Evolutionary conservation across 2,888 invertebrate species (phyloP).

Genomic region (Pandemis cinnamomeana): DNA sequence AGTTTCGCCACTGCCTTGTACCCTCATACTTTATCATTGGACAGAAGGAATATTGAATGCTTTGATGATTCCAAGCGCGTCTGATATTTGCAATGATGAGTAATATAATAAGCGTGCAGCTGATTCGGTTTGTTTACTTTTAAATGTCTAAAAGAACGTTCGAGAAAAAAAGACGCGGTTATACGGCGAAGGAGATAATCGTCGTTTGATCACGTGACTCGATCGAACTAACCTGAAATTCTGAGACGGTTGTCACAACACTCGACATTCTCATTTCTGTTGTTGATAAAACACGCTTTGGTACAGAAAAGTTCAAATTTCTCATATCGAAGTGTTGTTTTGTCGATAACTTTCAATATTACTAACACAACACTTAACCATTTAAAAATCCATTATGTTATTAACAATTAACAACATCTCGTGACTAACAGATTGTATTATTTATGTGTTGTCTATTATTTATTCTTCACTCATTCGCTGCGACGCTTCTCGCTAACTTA

Average conservation of each 20-base stretch:
- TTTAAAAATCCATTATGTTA: slow-evolving; percentile 13
- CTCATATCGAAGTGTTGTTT: neutral
- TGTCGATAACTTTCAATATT: slow-evolving; percentile 6
- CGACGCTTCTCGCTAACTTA: slow-evolving; percentile 34
- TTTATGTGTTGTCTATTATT: slow-evolving; percentile 36
- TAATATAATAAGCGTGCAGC: too few relatives aligned
- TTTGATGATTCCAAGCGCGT: too few relatives aligned
- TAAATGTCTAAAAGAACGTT: neutral
- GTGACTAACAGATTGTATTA: slow-evolving; percentile 31
- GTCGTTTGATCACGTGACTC: neutral
- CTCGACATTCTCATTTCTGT: neutral
- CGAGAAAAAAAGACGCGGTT: neutral
- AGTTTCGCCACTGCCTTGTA: too few relatives aligned
- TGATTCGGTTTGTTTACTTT: slow-evolving; percentile 1
- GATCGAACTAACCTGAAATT: neutral
- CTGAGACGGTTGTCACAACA: neutral
- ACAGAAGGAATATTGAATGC: too few relatives aligned
- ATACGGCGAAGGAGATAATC: neutral
- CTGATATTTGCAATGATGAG: too few relatives aligned
- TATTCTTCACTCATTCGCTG: slow-evolving; percentile 31
- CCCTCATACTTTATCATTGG: too few relatives aligned
- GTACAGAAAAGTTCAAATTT: neutral
- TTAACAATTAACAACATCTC: slow-evolving; percentile 7
- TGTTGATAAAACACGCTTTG: neutral
- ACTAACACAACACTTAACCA: slow-evolving; percentile 29